These are phyloP conservation scores for Cremastinae sp. DNA, from an alignment of 2,888 invertebrate genomes.

Conservation along the genomic window DNA sequence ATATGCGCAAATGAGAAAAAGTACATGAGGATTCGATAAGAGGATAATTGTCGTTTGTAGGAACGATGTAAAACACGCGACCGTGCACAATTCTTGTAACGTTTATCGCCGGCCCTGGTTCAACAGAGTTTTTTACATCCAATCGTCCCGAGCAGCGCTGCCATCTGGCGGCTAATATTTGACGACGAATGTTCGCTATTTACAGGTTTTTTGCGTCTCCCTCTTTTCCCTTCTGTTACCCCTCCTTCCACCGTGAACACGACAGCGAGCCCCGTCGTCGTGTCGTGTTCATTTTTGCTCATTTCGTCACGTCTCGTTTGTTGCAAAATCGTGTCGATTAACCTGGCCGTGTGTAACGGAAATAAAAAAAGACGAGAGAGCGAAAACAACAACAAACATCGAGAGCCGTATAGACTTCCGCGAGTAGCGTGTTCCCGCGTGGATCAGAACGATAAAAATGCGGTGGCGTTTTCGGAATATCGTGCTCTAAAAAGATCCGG, in stretches of 20 bases:
- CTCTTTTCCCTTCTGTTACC: constrained; percentile 16
- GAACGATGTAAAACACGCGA: constrained; percentile 1
- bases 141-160: constrained; percentile 68
- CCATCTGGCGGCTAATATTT: constrained; percentile 77
- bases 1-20: too few relatives aligned
- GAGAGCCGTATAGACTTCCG: neutral
- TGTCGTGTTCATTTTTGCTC: constrained; percentile 38
- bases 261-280: constrained; percentile 35
- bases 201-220: constrained; percentile 67
- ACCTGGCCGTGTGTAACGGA: neutral
- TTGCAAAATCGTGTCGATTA: constrained; percentile 37
- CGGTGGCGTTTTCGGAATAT: constrained; percentile 53
- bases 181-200: constrained; percentile 75
- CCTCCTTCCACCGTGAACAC: constrained; percentile 23
- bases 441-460: constrained; percentile 44
- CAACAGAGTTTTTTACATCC: constrained; percentile 67
- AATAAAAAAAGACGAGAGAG: neutral
- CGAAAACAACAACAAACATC: neutral
- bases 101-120: constrained; percentile 71
- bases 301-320: constrained; percentile 40
- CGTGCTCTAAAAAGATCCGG: constrained; percentile 38
- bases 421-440: constrained; percentile 56
- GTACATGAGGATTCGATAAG: neutral
- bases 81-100: constrained; percentile 17
- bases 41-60: neutral